These are phyloP conservation scores for Archegozetes longisetosus DNA, from an alignment of 1,140 invertebrate genomes.

Conservation along the genomic window DNA sequence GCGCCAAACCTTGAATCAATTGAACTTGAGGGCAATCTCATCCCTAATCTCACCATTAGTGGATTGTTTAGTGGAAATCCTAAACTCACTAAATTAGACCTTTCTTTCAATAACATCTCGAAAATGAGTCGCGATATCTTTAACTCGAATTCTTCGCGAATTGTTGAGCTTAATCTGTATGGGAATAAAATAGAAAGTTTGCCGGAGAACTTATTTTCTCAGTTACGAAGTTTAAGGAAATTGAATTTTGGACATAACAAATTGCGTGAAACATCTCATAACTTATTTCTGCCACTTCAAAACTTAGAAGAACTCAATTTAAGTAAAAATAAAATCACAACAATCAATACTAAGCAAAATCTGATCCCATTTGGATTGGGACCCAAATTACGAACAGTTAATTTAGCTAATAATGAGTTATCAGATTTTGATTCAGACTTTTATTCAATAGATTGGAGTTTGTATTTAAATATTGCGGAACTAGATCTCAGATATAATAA, in stretches of 20 bases:
- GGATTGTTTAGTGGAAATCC: constrained; percentile 11
- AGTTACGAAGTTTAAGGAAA: constrained; percentile 7
- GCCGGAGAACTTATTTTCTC: constrained; percentile 7
- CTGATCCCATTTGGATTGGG: constrained; percentile 15
- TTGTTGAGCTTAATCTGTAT: constrained; percentile 13
- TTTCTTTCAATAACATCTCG: constrained; percentile 16
- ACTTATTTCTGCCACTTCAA: constrained; percentile 13
- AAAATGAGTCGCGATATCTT: constrained; percentile 9
- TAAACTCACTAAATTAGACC: constrained; percentile 13
- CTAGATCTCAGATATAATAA: constrained; percentile 20
- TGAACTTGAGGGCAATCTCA: constrained; percentile 16
- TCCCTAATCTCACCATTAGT: constrained; percentile 14
- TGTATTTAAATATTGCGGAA: constrained; percentile 16
- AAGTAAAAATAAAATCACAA: constrained; percentile 16
- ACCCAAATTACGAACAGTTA: constrained; percentile 9
- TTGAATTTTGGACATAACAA: constrained; percentile 12
- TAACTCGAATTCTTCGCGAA: constrained; percentile 1
- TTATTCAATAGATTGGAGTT: constrained; percentile 18
- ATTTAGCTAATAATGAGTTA: constrained; percentile 18
- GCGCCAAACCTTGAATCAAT: constrained; percentile 18
- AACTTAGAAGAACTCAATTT: constrained; percentile 19
- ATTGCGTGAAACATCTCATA: not conserved
- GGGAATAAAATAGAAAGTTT: constrained; percentile 10
- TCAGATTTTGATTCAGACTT: constrained; percentile 15
- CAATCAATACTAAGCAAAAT: constrained; percentile 10